Conservation (phyloP, 2,888 invertebrate genomes). For the Glaucopsyche alexis region DNA sequence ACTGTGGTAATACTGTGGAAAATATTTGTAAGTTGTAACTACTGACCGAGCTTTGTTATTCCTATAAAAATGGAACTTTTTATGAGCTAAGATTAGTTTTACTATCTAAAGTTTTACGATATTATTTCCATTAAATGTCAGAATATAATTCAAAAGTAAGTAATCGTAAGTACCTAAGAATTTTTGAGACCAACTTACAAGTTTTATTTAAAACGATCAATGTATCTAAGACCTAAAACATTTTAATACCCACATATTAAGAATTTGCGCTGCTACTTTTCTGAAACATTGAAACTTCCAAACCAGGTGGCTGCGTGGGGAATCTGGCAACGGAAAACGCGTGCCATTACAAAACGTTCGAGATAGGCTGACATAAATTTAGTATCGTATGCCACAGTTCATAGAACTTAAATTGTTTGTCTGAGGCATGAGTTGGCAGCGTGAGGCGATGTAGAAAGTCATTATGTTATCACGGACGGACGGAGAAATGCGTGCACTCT, state of each 20-base stretch:
- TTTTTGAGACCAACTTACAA: background rate
- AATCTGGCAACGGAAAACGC: slow-evolving; percentile 52
- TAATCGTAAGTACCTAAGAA: background rate
- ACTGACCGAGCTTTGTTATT: background rate
- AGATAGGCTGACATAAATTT: slow-evolving; percentile 73
- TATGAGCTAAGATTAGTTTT: background rate
- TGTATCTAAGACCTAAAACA: no score
- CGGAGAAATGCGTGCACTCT: slow-evolving; percentile 60
- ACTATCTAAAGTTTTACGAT: slow-evolving; percentile 11
- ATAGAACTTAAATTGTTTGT: slow-evolving; percentile 66
- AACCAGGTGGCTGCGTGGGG: background rate
- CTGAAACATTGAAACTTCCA: no score
- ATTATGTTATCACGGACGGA: slow-evolving; percentile 63
- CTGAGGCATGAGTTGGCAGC: slow-evolving; percentile 53
- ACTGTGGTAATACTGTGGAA: background rate
- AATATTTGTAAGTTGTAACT: background rate
- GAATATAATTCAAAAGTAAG: no score
- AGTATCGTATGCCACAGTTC: slow-evolving; percentile 66
- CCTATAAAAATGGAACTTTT: background rate
- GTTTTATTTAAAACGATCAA: no score
- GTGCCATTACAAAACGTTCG: slow-evolving; percentile 68
- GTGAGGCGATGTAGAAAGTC: slow-evolving; percentile 70
- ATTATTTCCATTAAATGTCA: slow-evolving; percentile 5
- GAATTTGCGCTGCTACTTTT: no score
- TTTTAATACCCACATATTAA: no score